Evolutionary conservation across 2,888 invertebrate species (phyloP).

Genomic region (Drosophila multiciliata): DNA sequence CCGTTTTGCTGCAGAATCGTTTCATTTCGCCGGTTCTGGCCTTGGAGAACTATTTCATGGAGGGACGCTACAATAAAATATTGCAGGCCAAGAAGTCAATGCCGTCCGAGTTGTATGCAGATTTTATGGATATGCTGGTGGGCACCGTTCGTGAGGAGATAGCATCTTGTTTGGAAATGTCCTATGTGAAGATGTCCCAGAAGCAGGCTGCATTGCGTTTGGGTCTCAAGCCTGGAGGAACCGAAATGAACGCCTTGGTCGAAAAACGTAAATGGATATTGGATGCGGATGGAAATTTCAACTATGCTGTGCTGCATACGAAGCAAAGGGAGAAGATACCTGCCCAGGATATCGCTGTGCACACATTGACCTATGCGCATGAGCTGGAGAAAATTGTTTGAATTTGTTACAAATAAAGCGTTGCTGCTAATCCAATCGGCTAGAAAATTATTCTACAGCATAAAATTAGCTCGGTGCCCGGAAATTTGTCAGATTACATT

Average conservation of each 20-base stretch:
- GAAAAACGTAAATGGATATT: constrained; percentile 53
- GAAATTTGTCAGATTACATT: constrained; percentile 80
- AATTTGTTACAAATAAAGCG: constrained; percentile 45
- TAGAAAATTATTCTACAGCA: constrained; percentile 46
- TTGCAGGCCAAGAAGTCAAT: constrained; percentile 66
- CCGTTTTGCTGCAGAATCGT: constrained; percentile 48
- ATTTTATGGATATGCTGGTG: constrained; percentile 68
- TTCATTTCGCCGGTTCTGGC: constrained; percentile 63
- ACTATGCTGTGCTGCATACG: constrained; percentile 44
- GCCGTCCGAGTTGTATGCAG: constrained; percentile 61
- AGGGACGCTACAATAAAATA: constrained; percentile 70
- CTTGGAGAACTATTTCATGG: constrained; percentile 71
- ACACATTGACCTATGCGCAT: constrained; percentile 66
- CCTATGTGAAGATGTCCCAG: constrained; percentile 55
- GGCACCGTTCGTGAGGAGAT: constrained; percentile 68
- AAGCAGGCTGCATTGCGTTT: constrained; percentile 66
- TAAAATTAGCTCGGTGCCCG: constrained; percentile 19
- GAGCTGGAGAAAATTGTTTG: constrained; percentile 74
- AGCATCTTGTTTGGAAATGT: constrained; percentile 67
- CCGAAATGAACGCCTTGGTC: constrained; percentile 46
- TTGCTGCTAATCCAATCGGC: constrained; percentile 49
- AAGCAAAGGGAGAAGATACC: constrained; percentile 51
- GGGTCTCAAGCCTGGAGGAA: constrained; percentile 49
- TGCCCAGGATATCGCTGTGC: constrained; percentile 63
- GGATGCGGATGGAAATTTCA: constrained; percentile 60